These are phyloP conservation scores for Epinephelus fuscoguttatus DNA, from an alignment of 2,113 vertebrate species.

Conservation along the genomic window DNA sequence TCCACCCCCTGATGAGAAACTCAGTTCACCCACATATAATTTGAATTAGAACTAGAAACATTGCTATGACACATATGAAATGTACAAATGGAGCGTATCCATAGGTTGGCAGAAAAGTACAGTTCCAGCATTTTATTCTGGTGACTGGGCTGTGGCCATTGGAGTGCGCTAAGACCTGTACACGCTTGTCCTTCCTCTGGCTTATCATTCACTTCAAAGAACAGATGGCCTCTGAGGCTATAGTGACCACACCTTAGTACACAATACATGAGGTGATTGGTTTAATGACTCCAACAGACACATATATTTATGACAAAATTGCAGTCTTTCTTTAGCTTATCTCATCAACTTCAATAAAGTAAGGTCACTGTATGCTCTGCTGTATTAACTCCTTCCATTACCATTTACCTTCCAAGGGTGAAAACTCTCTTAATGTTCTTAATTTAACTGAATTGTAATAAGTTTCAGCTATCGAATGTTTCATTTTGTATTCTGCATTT, in stretches of 20 bases:
- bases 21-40: too few relatives aligned
- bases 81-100: too few relatives aligned
- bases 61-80: too few relatives aligned
- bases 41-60: too few relatives aligned
- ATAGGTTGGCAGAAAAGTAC: too few relatives aligned
- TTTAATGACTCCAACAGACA: not conserved
- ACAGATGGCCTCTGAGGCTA: not conserved
- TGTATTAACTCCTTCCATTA: not conserved
- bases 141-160: not conserved
- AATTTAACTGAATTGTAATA: not conserved
- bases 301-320: not conserved
- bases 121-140: too few relatives aligned
- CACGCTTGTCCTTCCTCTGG: not conserved
- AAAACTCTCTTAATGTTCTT: not conserved
- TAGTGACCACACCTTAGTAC: not conserved
- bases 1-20: too few relatives aligned
- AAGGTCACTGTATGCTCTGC: not conserved
- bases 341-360: not conserved
- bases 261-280: not conserved
- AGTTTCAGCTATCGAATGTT: not conserved
- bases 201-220: conserved; percentile 21
- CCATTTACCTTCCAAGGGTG: too few relatives aligned
- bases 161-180: not conserved
- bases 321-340: not conserved
- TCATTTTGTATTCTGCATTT: not conserved